Evolutionary conservation across 2,113 vertebrate species (phyloP).

Genomic region (Zosterops borbonicus): DNA sequence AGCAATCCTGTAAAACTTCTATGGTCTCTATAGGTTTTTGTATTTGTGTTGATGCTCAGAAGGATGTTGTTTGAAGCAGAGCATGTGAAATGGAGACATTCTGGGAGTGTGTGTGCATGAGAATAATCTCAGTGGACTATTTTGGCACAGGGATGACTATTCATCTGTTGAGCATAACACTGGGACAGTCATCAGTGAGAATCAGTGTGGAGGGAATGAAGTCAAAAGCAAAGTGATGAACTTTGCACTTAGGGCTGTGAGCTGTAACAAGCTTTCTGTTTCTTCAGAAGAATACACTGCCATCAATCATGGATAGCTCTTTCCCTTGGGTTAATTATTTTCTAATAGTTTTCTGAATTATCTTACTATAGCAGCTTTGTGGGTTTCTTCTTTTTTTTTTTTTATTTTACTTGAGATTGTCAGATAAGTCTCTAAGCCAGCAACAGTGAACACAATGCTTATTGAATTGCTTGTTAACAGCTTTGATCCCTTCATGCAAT

Average conservation of each 20-base stretch:
- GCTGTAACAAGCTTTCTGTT: slow-evolving; percentile 23
- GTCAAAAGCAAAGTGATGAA: slow-evolving; percentile 22
- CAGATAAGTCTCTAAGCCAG: slow-evolving; percentile 1
- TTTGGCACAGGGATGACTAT: background rate
- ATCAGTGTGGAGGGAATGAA: background rate
- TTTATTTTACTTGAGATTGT: background rate
- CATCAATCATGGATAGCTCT: background rate
- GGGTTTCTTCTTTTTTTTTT: background rate
- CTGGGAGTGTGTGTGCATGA: background rate
- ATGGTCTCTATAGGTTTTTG: background rate
- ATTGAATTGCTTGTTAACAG: background rate
- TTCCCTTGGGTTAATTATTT: background rate
- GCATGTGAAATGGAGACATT: background rate
- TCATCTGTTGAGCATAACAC: background rate
- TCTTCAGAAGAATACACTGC: slow-evolving; percentile 11
- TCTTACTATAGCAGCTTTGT: background rate
- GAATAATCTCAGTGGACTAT: background rate
- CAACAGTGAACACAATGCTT: background rate
- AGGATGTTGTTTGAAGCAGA: background rate
- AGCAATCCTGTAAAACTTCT: background rate
- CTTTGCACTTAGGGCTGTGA: slow-evolving; percentile 28
- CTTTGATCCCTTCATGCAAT: background rate
- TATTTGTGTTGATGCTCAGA: background rate
- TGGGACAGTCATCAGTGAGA: background rate
- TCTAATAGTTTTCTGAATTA: slow-evolving; percentile 42